A percentile compares a stretch with the other conserved stretches of the same genome.
Conservation (phyloP, 2,888 invertebrate genomes). For the Fragum sueziense region DNA sequence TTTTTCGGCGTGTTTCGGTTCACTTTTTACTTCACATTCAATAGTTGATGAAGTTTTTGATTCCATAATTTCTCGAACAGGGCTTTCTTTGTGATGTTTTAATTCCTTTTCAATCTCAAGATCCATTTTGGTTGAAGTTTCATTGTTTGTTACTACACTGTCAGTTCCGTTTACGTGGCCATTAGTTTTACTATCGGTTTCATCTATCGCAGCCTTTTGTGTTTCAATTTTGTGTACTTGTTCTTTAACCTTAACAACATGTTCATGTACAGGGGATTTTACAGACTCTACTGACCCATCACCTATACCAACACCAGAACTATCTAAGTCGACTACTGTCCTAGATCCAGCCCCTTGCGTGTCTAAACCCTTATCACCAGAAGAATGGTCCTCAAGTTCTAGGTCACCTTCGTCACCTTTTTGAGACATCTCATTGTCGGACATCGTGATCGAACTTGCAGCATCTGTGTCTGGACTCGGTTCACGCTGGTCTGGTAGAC, state of each 20-base stretch:
- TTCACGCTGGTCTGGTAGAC: constrained; percentile 32
- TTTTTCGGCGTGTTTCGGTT: too few species aligned
- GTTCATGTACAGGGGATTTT: constrained; percentile 34
- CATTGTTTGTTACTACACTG: not conserved
- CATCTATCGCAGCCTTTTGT: constrained; percentile 22
- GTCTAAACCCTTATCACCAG: constrained; percentile 17
- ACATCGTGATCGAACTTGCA: constrained; percentile 56
- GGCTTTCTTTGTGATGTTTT: not conserved
- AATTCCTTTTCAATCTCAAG: not conserved
- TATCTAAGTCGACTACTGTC: constrained; percentile 22
- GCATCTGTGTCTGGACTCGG: constrained; percentile 56
- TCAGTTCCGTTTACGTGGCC: not conserved
- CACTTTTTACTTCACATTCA: not conserved
- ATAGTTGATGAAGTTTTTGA: not conserved
- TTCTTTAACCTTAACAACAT: constrained; percentile 47
- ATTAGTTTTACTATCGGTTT: constrained; percentile 23
- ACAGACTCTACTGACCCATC: not conserved
- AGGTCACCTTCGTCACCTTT: constrained; percentile 44
- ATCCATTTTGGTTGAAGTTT: not conserved
- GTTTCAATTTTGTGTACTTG: constrained; percentile 51
- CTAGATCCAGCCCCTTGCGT: not conserved
- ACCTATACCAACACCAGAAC: constrained; percentile 19
- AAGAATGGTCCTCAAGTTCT: constrained; percentile 10
- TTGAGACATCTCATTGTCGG: constrained; percentile 48
- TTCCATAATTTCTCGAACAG: not conserved